These are phyloP conservation scores for Corvus moneduloides DNA, from an alignment of 2,113 vertebrate genomes.

Conservation along the genomic window DNA sequence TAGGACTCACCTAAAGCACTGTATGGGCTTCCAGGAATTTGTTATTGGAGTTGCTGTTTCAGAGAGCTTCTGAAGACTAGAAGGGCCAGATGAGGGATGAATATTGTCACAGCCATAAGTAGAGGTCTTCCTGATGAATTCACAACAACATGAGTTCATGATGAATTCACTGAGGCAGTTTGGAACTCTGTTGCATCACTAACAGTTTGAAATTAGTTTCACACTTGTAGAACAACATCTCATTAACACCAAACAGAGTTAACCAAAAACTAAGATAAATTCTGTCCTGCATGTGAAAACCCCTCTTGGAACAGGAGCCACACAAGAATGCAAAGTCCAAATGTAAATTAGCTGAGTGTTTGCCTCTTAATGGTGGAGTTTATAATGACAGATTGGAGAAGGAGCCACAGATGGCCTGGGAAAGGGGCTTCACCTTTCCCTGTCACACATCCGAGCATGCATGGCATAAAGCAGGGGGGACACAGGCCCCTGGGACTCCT, in stretches of 20 bases:
- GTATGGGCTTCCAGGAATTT: not conserved
- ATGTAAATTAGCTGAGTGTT: not conserved
- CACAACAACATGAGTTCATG: not conserved
- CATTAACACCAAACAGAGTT: not conserved
- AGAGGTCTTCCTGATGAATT: not conserved
- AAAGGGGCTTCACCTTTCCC: not conserved
- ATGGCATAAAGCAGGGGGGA: not conserved
- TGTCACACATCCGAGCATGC: not conserved
- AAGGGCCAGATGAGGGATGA: not conserved
- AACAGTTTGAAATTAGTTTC: not conserved
- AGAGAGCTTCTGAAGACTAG: not conserved
- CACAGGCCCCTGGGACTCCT: rapidly evolving
- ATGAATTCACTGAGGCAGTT: not conserved
- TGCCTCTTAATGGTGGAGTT: not conserved
- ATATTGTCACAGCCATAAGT: not conserved
- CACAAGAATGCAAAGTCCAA: not conserved
- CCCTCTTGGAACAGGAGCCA: not conserved
- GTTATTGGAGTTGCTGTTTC: not conserved
- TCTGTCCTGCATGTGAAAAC: rapidly evolving
- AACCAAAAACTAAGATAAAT: not conserved
- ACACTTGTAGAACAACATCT: not conserved
- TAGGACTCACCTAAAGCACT: not conserved
- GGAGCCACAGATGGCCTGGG: not conserved
- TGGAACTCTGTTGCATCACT: not conserved
- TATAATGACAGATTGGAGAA: not conserved